Evolutionary conservation across 2,113 vertebrate genomes (phyloP).

Genomic region (Herpetotheres cachinnans): DNA sequence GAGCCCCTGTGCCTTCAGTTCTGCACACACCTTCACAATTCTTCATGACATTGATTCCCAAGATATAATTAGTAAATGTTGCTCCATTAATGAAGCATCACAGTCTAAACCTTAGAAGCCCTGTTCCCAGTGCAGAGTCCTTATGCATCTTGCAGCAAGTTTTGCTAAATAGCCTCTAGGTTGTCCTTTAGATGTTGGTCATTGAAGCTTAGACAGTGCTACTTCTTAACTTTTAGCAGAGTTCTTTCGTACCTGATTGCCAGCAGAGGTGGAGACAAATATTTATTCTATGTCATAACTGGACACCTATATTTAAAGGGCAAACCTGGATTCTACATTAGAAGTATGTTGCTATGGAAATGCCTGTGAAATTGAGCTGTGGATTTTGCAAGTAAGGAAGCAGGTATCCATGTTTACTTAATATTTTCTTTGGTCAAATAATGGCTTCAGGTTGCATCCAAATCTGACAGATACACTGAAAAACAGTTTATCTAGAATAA

Average conservation of each 20-base stretch:
- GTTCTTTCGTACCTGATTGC: background rate
- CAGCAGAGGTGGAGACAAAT: background rate
- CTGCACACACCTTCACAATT: background rate
- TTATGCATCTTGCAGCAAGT: background rate
- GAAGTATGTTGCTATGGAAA: background rate
- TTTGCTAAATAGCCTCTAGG: background rate
- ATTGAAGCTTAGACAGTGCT: background rate
- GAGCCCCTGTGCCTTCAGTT: background rate
- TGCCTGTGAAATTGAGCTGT: background rate
- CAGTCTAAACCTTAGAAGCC: background rate
- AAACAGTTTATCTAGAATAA: background rate
- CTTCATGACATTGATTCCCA: background rate
- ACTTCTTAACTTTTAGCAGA: background rate
- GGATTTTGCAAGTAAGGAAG: background rate
- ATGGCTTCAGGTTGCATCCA: background rate
- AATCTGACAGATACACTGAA: background rate
- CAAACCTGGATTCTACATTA: background rate
- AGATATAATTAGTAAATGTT: background rate
- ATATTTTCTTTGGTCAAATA: background rate
- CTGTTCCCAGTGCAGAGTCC: background rate
- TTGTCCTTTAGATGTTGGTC: background rate
- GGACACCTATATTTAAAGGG: background rate
- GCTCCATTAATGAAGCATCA: background rate
- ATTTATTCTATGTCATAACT: background rate
- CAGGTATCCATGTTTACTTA: background rate